phyloP scores from a whole-genome alignment of 2,113 vertebrate species.

The Sorex araneus region DNA sequence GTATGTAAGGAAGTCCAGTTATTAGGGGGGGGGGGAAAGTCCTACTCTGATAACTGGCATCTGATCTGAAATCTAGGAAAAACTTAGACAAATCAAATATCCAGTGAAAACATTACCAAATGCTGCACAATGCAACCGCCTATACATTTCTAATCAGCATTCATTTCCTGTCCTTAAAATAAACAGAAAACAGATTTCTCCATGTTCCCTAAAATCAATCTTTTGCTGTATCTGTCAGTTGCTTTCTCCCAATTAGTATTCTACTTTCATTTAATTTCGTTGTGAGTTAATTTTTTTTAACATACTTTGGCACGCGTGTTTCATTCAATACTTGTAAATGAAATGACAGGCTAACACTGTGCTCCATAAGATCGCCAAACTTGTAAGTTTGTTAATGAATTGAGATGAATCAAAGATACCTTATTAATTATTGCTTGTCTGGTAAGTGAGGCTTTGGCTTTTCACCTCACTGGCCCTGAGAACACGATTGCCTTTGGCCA shows the following conservation, averaged over 20 bases:
- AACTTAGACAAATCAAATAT: conserved; percentile 82
- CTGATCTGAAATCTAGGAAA: conserved; percentile 68
- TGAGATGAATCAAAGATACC: conserved; percentile 90
- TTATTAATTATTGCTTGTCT: conserved; percentile 97
- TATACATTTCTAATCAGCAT: conserved; percentile 89
- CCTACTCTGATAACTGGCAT: conserved; percentile 74
- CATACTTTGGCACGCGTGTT: conserved; percentile 86
- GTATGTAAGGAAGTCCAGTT: conserved; percentile 59
- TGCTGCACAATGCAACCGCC: conserved; percentile 75
- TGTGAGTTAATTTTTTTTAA: conserved; percentile 87
- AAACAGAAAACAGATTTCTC: conserved; percentile 91
- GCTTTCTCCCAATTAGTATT: conserved; percentile 90
- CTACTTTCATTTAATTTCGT: conserved; percentile 90
- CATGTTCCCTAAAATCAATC: conserved; percentile 90
- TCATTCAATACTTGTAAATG: conserved; percentile 89
- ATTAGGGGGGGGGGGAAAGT: conserved; percentile 36
- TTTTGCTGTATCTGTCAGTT: conserved; percentile 89
- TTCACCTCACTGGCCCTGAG: conserved; percentile 95
- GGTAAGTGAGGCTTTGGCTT: conserved; percentile 95
- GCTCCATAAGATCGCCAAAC: conserved; percentile 81
- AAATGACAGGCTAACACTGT: conserved; percentile 86
- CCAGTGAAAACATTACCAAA: conserved; percentile 85
- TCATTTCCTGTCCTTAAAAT: conserved; percentile 90
- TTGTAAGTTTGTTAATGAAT: conserved; percentile 93
- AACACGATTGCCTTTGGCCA: conserved; percentile 95